Evolutionary conservation across 2,113 vertebrate genomes (phyloP), one percentile per base, ranked within the genome.

Genomic region (Leptobrachium ailaonicum): DNA sequence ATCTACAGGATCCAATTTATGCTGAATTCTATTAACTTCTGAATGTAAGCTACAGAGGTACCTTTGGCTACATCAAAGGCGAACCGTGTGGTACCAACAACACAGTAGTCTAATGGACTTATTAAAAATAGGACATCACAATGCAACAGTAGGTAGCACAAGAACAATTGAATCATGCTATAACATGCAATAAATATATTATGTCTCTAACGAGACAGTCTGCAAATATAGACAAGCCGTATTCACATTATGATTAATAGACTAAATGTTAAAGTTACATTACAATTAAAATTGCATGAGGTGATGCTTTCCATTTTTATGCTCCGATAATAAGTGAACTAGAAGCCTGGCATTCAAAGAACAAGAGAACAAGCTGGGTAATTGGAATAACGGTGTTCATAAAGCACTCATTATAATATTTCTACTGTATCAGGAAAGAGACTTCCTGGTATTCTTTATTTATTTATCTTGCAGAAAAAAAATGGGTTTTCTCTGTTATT

Each of bases 221-320:
- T 73, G 45, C 8, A 73, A 80, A 80, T 41, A 68, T 75, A 62
- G 14, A 56, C 20, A 74, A 45, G 71, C 42, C 40, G n/a, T 62
- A 56, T 73, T 42, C 71, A 73, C 71, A 73, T 80, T 80, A 80
- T 67, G 40, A 80, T 58, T 73, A 58, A 80, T 73, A 73, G 56
- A 73, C 64, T 69, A 80, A 74, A 79, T 73, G 60, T 73, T 72
- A 73, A 80, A 80, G 71, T 75, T 73, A 54, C 78, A 73, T 74
- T 74, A 80, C 78, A 80, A 80, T 80, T 80, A 80, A 73, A 80
- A 73, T 80, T 80, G 78, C 67, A 80, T 80, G 78, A 80, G 71
- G 78, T 63, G 44, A 56, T 11, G 64, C 70, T 80, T 80, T 74
- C 53, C 20, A 47, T 63, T 80, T 80, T 74, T 80, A 75, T 75